Evolutionary conservation across 2,888 invertebrate species (phyloP).

Genomic region (Idaea biselata): DNA sequence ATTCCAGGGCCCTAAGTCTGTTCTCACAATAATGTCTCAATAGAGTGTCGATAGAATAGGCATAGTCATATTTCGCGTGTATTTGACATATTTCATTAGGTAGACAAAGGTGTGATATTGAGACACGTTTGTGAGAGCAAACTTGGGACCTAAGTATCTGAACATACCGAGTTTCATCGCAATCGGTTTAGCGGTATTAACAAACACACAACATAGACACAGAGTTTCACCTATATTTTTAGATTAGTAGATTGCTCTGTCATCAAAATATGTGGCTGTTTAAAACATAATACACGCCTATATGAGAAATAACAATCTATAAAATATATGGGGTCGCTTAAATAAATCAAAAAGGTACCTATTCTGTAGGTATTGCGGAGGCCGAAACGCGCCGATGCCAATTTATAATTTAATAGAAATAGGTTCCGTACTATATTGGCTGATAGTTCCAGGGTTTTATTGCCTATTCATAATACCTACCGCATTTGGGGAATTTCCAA

Average conservation of each 20-base stretch:
- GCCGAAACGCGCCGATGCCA: slow-evolving; percentile 27
- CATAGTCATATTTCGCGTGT: no score
- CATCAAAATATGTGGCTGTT: background rate
- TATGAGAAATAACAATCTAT: slow-evolving; percentile 27
- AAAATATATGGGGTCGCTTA: slow-evolving; percentile 25
- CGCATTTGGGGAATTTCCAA: background rate
- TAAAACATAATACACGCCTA: slow-evolving; percentile 16
- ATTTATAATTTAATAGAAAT: slow-evolving; percentile 35
- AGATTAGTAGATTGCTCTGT: background rate
- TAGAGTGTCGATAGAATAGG: no score
- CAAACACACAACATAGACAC: no score
- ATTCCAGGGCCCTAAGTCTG: no score
- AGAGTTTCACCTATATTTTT: no score
- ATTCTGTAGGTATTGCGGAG: slow-evolving; percentile 19
- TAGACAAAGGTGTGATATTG: no score
- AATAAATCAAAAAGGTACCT: slow-evolving; percentile 29
- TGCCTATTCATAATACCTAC: slow-evolving; percentile 24
- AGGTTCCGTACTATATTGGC: slow-evolving; percentile 21
- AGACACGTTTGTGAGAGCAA: no score
- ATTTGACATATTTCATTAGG: no score
- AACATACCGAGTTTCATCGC: no score
- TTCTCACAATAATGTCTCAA: no score
- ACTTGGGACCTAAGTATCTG: no score
- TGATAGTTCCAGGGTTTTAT: slow-evolving; percentile 31
- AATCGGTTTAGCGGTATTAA: no score